Base-by-base conservation (phyloP, 2,888 invertebrate genomes). In the Napeogenes inachia region DNA sequence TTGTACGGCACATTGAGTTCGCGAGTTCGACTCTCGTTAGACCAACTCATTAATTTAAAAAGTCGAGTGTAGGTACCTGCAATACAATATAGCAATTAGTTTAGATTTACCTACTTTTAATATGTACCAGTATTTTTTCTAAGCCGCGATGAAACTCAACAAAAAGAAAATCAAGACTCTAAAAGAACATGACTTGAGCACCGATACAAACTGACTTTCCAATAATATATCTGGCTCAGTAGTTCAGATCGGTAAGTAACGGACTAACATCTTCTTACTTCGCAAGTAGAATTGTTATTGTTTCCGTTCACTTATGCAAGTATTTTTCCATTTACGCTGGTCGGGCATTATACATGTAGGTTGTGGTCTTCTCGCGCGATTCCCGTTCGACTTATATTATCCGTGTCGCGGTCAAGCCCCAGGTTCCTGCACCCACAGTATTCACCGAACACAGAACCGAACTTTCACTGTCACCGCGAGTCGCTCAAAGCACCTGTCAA, bases 191-290 rank as follows among this genome's bases (percentile, higher is more conserved):
- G 54, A 56, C 56, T 61, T 57, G 68, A 68, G 66, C 69, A 62
- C 57, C 59, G 59, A 61, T 68, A 66, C 64, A 67, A 68, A 65
- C 69, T 69, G 68, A 73, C 75, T 73, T 74, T 74, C 75, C 73
- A 72, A 68, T 72, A 63, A 68, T 58, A 71, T 66, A 74, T 67
- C 68, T 74, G 65, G 73, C 63, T 64, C 74, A 73, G 65, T 70
- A 65, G 74, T 70, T 66, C 71, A 71, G 64, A 70, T 70, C 66
- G 66, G 70, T 75, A 76, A 75, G 73, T 83, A 83, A 81, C 83
- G 78, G 82, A 83, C 80, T 82, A 75, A 79, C 77, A 82, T 82
- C 82, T 78, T 75, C 78, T 76, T 75, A 82, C 83, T 82, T 78
- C 75, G 81, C 21, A 81, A 80, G 84, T 78, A 76, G 75, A 70